phyloP scores from a whole-genome alignment of 1,140 invertebrate genomes.

The Drosophila persimilis region DNA sequence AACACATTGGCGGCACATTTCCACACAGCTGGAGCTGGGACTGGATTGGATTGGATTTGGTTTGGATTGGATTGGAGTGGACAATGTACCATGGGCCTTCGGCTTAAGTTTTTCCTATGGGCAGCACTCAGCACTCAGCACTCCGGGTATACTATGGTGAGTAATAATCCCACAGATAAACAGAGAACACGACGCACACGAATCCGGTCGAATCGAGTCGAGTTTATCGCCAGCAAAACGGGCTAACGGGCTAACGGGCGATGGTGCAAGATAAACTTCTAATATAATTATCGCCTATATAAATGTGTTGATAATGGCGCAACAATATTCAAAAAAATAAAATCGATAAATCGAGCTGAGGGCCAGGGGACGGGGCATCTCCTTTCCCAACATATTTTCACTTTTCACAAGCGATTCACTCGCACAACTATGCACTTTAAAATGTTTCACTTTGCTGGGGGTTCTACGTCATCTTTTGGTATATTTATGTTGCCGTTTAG shows the following conservation, averaged over 20 bases:
- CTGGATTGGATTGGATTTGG: too few species aligned
- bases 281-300: constrained; percentile 80
- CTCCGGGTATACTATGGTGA: constrained; percentile 33
- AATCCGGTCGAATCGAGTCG: constrained; percentile 27
- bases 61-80: too few species aligned
- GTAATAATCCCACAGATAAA: constrained; percentile 66
- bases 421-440: constrained; percentile 18
- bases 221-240: constrained; percentile 35
- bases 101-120: not conserved
- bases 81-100: not conserved
- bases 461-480: constrained; percentile 11
- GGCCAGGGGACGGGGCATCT: not conserved
- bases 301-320: constrained; percentile 78
- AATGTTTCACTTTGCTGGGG: not conserved
- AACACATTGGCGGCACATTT: constrained; percentile 44
- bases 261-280: constrained; percentile 64
- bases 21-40: constrained; percentile 29
- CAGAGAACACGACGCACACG: constrained; percentile 32
- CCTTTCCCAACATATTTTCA: constrained; percentile 17
- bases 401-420: constrained; percentile 21
- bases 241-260: constrained; percentile 11
- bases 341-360: constrained; percentile 64
- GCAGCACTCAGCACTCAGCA: too few species aligned
- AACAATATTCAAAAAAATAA: constrained; percentile 78
- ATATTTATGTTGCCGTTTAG: not conserved